These are phyloP conservation scores for Microtus montanus DNA, from an alignment of 2,113 vertebrate species.

Conservation along the genomic window DNA sequence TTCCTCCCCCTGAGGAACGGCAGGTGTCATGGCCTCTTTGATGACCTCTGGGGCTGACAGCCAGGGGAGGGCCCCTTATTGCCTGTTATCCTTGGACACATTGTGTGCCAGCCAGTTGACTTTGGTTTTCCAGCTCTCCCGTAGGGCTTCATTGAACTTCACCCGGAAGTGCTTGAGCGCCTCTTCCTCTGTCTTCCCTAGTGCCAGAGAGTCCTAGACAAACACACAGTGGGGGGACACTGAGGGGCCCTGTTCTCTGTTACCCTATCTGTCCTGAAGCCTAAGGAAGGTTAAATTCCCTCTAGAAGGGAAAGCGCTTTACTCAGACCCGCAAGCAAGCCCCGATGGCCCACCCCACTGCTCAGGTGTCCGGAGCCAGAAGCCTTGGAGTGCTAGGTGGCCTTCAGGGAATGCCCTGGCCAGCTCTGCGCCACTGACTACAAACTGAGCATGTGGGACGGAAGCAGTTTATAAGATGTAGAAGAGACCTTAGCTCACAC, in stretches of 20 bases:
- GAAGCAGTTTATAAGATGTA: background rate
- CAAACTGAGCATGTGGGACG: too few species aligned
- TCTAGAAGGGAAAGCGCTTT: background rate
- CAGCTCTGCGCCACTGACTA: background rate
- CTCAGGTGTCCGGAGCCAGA: background rate
- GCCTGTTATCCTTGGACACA: conserved; percentile 96
- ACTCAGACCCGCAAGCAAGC: background rate
- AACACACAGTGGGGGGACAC: background rate
- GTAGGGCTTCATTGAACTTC: conserved; percentile 97
- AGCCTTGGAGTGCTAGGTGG: background rate
- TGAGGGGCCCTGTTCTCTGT: background rate
- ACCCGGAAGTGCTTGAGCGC: conserved; percentile 97
- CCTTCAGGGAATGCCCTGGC: background rate
- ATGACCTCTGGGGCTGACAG: background rate
- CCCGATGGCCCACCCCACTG: background rate
- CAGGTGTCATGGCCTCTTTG: background rate
- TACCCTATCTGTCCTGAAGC: fast-evolving
- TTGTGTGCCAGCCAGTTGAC: conserved; percentile 99
- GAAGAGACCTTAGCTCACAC: background rate
- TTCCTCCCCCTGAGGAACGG: background rate
- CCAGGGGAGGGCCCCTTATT: conserved; percentile 71
- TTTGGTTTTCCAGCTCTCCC: conserved; percentile 99
- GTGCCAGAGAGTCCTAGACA: conserved; percentile 93
- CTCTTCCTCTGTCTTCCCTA: conserved; percentile 96
- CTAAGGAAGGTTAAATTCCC: background rate